phyloP scores from a whole-genome alignment of 2,888 invertebrate genomes.

The Dysmachus trigonus region DNA sequence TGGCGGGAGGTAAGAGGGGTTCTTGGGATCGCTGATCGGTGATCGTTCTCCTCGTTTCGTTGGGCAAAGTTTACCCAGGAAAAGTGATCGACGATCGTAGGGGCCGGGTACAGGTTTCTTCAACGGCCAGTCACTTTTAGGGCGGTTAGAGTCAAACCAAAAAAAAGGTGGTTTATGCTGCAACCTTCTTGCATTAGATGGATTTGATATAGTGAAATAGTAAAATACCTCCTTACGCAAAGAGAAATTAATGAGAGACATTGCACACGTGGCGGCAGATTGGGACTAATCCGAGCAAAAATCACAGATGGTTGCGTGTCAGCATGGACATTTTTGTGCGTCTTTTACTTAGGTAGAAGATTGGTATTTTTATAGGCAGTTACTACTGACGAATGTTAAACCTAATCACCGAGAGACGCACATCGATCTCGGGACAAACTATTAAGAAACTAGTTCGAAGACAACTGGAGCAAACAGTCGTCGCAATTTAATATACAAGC shows the following conservation, averaged over 20 bases:
- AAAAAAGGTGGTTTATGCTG: neutral
- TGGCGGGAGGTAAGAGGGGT: neutral
- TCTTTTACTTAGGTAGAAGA: neutral
- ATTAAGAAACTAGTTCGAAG: neutral
- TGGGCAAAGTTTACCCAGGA: neutral
- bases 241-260: slow-evolving; percentile 14
- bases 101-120: neutral
- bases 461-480: neutral
- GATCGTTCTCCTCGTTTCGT: neutral
- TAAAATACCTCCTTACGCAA: slow-evolving; percentile 23
- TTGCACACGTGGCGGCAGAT: neutral
- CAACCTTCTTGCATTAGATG: slow-evolving; percentile 16
- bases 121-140: neutral
- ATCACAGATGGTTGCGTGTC: neutral
- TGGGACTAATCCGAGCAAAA: neutral
- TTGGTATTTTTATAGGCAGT: neutral
- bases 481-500: neutral
- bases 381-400: neutral
- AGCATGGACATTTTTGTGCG: neutral
- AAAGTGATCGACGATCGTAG: neutral
- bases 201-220: neutral
- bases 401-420: neutral
- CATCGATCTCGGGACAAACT: neutral
- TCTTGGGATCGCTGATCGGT: neutral
- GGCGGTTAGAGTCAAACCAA: neutral